These are phyloP conservation scores for Upupa epops DNA, from an alignment of 2,113 vertebrate species.

Conservation along the genomic window DNA sequence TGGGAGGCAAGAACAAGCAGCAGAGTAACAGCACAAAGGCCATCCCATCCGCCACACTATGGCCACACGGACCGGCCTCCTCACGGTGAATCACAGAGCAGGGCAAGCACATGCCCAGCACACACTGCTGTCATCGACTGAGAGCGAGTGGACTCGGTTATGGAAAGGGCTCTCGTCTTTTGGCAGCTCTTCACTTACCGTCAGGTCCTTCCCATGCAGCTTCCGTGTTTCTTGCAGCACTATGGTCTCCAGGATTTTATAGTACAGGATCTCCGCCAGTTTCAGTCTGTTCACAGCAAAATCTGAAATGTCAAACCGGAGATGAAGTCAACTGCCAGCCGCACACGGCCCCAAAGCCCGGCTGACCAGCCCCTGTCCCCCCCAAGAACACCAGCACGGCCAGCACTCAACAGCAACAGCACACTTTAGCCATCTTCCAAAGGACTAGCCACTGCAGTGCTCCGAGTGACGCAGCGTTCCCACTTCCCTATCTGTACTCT, in stretches of 20 bases:
- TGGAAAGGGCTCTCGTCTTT: neutral
- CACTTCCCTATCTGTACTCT: no score
- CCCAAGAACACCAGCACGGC: no score
- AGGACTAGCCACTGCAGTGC: no score
- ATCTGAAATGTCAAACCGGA: constrained; percentile 77
- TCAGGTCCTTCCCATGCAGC: constrained; percentile 93
- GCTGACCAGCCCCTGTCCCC: neutral
- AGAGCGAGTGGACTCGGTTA: neutral
- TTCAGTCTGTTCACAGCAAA: constrained; percentile 94
- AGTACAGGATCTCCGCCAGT: constrained; percentile 95
- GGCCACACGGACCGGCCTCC: neutral
- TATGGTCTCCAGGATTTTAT: constrained; percentile 94
- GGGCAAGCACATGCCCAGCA: neutral
- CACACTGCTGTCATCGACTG: no score
- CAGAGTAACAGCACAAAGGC: neutral
- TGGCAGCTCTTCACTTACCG: constrained; percentile 78
- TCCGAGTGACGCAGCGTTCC: neutral
- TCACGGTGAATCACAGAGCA: neutral
- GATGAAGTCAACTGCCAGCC: neutral
- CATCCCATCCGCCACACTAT: neutral
- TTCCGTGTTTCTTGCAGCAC: constrained; percentile 89
- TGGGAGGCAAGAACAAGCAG: neutral
- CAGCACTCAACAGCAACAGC: no score
- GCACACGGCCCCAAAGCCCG: neutral
- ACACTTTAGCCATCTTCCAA: no score